Evolutionary conservation across 2,888 invertebrate genomes (phyloP), one percentile per base, ranked within the genome.

Genomic region (Fabriciana adippe): DNA sequence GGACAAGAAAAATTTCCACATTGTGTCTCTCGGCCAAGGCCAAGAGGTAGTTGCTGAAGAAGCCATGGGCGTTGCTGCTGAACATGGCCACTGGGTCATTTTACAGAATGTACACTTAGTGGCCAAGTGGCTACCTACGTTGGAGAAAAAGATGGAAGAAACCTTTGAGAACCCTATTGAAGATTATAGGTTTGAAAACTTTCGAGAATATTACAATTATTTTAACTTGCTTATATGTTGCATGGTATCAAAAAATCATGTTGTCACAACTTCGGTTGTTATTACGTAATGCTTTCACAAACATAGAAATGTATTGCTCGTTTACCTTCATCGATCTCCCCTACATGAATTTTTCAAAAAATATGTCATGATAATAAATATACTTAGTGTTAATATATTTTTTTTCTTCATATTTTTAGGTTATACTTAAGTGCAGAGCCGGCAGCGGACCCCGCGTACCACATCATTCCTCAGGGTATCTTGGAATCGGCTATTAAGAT

Each of bases 401-500:
- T n/a, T 26, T 31, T 3, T 21, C 55, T 26, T 50, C 90, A 79
- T 85, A 93, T 55, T 65, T 31, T 41, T 59, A 93, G 95, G 67
- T 90, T 99, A 60, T 98, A 95, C 80, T 90, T 99, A 73, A 97
- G 97, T 79, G 98, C 98, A 3, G 98, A 99, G 81, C 97, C 98
- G 0, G 95, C 96, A 0, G 88, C 93, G 0, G 94, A 95, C 80
- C 94, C 97, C 0, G 86, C 85, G 1, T 93, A 93, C 75, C 94
- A 95, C 76, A 94, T 95, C n/a, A 93, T 95, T 55, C 95, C 95
- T 0, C 96, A 98, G 91, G 98, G 98, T 21, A 97, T 99, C 77
- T 88, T 99, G 45, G 98, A 99, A 84, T 96, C 97, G 0, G 96
- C 97, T 0, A 97, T 99, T 80, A 99, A 99, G 91, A 98, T 99